These are phyloP conservation scores for Luscinia luscinia DNA, from an alignment of 2,797 vertebrate species.

Conservation along the genomic window DNA sequence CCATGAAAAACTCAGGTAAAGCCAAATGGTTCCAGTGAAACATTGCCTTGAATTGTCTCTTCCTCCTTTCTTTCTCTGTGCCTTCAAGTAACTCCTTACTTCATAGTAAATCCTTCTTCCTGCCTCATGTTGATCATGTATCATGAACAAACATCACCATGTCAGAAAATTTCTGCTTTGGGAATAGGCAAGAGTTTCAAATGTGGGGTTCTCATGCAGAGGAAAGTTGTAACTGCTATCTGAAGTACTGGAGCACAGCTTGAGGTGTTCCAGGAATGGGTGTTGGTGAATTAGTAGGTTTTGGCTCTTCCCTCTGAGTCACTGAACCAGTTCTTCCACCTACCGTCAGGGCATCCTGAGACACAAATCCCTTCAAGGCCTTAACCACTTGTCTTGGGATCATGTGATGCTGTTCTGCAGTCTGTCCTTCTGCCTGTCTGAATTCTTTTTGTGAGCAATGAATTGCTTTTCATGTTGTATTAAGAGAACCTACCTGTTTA, in stretches of 20 bases:
- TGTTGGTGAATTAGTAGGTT: background rate
- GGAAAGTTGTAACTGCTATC: background rate
- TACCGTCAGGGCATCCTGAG: background rate
- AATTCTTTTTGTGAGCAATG: background rate
- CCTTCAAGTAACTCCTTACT: background rate
- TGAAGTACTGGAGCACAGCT: background rate
- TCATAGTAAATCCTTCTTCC: slow-evolving; percentile 17
- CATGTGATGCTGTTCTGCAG: background rate
- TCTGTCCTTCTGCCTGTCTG: background rate
- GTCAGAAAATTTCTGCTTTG: background rate
- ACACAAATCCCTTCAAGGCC: background rate
- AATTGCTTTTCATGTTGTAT: background rate
- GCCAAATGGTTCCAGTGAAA: background rate
- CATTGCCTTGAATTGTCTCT: background rate
- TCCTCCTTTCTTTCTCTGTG: background rate
- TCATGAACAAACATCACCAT: background rate
- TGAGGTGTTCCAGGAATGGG: slow-evolving; percentile 3
- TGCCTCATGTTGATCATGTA: background rate
- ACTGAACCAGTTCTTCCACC: slow-evolving; percentile 31
- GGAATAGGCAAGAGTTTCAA: background rate
- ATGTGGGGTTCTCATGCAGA: background rate
- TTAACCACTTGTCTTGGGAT: background rate
- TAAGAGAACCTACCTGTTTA: background rate
- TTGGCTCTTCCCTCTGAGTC: slow-evolving; percentile 2
- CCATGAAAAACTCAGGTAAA: slow-evolving; percentile 92